phyloP scores from a whole-genome alignment of 1,140 invertebrate genomes.

The Drosophila parabipectinata region DNA sequence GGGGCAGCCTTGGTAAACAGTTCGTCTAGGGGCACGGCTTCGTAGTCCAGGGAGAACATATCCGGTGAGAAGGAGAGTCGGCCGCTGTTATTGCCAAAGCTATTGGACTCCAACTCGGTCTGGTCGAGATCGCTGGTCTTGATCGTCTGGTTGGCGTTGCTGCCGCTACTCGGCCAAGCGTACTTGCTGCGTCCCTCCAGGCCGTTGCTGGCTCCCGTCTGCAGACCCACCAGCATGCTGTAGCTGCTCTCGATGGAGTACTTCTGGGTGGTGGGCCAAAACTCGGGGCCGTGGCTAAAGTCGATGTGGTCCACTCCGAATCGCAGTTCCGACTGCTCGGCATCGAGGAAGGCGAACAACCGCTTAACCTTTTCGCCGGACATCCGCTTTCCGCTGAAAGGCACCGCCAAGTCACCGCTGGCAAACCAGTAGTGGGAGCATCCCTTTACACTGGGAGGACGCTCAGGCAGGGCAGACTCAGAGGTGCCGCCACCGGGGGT shows the following conservation, averaged over 20 bases:
- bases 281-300: constrained; percentile 69
- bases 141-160: constrained; percentile 48
- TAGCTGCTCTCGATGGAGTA: constrained; percentile 79
- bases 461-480: constrained; percentile 26
- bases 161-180: constrained; percentile 66
- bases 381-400: constrained; percentile 68
- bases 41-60: constrained; percentile 60
- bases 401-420: constrained; percentile 72
- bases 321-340: constrained; percentile 42
- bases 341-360: constrained; percentile 61
- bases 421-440: constrained; percentile 80
- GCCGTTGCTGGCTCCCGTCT: constrained; percentile 70
- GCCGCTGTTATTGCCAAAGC: constrained; percentile 63
- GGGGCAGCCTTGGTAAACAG: constrained; percentile 60
- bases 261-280: constrained; percentile 56
- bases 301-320: constrained; percentile 76
- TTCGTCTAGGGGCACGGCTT: constrained; percentile 70
- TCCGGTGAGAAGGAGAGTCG: constrained; percentile 67
- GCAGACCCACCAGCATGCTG: constrained; percentile 78
- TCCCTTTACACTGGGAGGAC: constrained; percentile 55
- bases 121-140: constrained; percentile 76
- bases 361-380: constrained; percentile 59
- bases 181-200: constrained; percentile 76
- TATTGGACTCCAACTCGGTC: constrained; percentile 67
- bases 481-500: background rate